phyloP scores from a whole-genome alignment of 1,140 invertebrate species.

The Scylla paramamosain region DNA sequence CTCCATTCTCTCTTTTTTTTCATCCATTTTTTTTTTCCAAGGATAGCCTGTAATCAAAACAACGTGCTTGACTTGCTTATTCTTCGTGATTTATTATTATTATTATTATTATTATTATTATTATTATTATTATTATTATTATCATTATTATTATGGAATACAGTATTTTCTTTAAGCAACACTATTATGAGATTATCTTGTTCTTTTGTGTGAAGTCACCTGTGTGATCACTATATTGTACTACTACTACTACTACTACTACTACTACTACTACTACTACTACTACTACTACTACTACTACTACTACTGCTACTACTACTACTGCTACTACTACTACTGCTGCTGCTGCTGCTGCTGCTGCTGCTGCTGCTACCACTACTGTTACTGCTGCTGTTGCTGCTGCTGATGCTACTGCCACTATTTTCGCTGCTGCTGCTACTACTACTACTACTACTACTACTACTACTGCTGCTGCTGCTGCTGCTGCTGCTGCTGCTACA shows the following conservation, averaged over 20 bases:
- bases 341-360: constrained; percentile 20
- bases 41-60: too few species aligned
- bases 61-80: too few species aligned
- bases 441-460: constrained; percentile 22
- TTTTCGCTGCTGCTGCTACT: constrained; percentile 5
- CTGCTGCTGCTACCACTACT: constrained; percentile 21
- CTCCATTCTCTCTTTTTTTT: too few species aligned
- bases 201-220: background rate
- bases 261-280: constrained; percentile 39
- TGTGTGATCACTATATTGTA: background rate
- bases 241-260: constrained; percentile 11
- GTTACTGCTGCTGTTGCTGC: constrained; percentile 22
- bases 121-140: too few species aligned
- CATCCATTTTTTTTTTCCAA: too few species aligned
- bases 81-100: too few species aligned
- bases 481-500: constrained; percentile 4
- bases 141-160: too few species aligned
- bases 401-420: constrained; percentile 8
- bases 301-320: constrained; percentile 11
- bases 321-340: constrained; percentile 22
- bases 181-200: too few species aligned
- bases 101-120: too few species aligned
- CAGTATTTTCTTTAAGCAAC: too few species aligned
- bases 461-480: constrained; percentile 21
- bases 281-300: constrained; percentile 26